A percentile compares a stretch with the other conserved stretches of the same genome.
These are phyloP conservation scores for Mastigias papua DNA, from an alignment of 30 jellyfish, hydroid and myxozoan species.

Conservation along the genomic window DNA sequence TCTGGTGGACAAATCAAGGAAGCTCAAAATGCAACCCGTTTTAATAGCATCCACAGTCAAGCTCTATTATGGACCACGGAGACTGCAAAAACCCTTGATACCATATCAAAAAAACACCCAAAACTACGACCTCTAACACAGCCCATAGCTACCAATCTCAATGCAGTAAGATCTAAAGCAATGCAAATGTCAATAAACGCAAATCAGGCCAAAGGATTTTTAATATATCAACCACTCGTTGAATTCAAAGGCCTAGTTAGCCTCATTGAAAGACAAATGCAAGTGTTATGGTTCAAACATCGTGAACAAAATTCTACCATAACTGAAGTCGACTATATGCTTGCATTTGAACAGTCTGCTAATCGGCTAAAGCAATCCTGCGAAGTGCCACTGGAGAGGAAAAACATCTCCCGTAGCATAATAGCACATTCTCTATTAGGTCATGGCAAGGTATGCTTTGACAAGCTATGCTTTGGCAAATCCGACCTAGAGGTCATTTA, in stretches of 20 bases:
- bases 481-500: neutral
- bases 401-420: neutral
- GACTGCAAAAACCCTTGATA: neutral
- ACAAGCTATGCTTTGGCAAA: slow-evolving; percentile 24
- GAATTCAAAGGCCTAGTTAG: neutral
- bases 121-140: neutral
- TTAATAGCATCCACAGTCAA: neutral
- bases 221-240: neutral
- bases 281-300: neutral
- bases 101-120: neutral
- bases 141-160: neutral
- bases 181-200: neutral
- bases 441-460: slow-evolving; percentile 52
- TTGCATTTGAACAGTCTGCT: neutral
- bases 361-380: neutral
- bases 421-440: neutral
- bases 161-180: neutral
- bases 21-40: neutral
- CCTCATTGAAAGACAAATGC: neutral
- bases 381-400: slow-evolving; percentile 8
- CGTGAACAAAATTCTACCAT: neutral
- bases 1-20: slow-evolving; percentile 39
- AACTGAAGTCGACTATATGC: neutral
- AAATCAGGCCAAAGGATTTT: neutral
- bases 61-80: neutral